phyloP scores from a whole-genome alignment of 1,140 invertebrate genomes.

The Meloidogyne exigua region DNA sequence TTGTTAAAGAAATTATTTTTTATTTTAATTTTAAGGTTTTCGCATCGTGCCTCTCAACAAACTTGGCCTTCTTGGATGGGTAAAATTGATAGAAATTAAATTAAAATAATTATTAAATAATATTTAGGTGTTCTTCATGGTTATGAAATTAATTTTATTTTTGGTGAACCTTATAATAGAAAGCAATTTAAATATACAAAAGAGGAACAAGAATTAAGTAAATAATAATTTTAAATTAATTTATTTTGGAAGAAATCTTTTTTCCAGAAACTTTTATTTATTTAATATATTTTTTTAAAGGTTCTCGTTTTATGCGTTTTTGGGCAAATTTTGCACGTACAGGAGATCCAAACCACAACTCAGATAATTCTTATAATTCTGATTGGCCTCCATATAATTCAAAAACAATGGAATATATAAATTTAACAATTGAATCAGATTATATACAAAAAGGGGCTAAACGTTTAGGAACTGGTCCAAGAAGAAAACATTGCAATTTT shows the following conservation, averaged over 20 bases:
- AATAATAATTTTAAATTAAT: constrained; percentile 69
- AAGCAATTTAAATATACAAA: constrained; percentile 73
- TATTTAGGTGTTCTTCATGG: constrained; percentile 70
- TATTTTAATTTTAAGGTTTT: constrained; percentile 17
- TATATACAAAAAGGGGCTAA: constrained; percentile 64
- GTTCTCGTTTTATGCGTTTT: constrained; percentile 14
- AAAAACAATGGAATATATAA: constrained; percentile 79
- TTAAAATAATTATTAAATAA: background rate
- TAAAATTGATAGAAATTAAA: constrained; percentile 66
- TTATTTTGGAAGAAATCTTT: too few relatives aligned
- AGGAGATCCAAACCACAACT: constrained; percentile 78
- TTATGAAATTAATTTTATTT: constrained; percentile 90
- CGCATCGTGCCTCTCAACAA: constrained; percentile 67
- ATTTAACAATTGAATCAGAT: constrained; percentile 75
- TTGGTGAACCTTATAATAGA: constrained; percentile 84
- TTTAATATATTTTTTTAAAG: background rate
- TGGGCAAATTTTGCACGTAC: constrained; percentile 86
- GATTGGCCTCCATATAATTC: constrained; percentile 81
- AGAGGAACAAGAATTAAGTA: constrained; percentile 80
- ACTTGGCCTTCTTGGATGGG: constrained; percentile 94
- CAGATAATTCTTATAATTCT: constrained; percentile 70
- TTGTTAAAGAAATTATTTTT: background rate
- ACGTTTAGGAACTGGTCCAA: constrained; percentile 78
- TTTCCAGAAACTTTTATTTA: too few relatives aligned
- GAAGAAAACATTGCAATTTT: constrained; percentile 87